Percentiles rank a stretch among this genome's conserved stretches.
Evolutionary conservation across 2,113 vertebrate genomes (phyloP).

Genomic region (Notothenia rossii): DNA sequence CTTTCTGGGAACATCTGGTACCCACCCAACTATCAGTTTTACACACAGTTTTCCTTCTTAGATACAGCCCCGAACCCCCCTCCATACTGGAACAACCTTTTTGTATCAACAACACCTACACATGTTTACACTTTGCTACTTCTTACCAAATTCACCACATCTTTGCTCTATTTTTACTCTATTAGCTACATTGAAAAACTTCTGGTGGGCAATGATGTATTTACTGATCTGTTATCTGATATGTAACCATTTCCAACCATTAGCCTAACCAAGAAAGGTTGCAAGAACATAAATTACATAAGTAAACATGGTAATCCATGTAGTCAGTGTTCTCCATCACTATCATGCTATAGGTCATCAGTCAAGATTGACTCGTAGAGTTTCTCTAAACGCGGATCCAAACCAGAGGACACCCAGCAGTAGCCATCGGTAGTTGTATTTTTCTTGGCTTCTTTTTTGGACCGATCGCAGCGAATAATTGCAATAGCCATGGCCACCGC

Average conservation of each 20-base stretch:
- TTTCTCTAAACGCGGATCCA: slow-evolving; percentile 76
- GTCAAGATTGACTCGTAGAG: slow-evolving; percentile 71
- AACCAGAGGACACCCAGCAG: slow-evolving; percentile 83
- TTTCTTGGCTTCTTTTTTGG: slow-evolving; percentile 77
- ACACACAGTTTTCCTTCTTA: too few species aligned
- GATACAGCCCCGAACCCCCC: not conserved
- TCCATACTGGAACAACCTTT: not conserved
- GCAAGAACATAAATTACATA: slow-evolving; percentile 52
- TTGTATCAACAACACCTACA: not conserved
- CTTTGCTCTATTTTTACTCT: too few species aligned
- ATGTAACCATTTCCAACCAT: not conserved
- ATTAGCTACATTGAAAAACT: too few species aligned
- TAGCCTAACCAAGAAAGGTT: not conserved
- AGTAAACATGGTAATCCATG: slow-evolving; percentile 17
- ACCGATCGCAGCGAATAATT: slow-evolving; percentile 68
- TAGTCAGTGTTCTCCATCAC: not conserved
- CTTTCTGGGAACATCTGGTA: not conserved
- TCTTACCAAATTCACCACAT: not conserved
- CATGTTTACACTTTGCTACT: not conserved
- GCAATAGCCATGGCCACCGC: slow-evolving; percentile 63
- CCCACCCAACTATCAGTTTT: not conserved
- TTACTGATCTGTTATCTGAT: slow-evolving; percentile 2
- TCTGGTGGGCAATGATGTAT: too few species aligned
- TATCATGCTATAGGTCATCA: slow-evolving; percentile 67
- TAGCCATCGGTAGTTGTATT: slow-evolving; percentile 77